These are phyloP conservation scores for Ylistrum balloti DNA, from an alignment of 1,140 invertebrate species.

Conservation along the genomic window DNA sequence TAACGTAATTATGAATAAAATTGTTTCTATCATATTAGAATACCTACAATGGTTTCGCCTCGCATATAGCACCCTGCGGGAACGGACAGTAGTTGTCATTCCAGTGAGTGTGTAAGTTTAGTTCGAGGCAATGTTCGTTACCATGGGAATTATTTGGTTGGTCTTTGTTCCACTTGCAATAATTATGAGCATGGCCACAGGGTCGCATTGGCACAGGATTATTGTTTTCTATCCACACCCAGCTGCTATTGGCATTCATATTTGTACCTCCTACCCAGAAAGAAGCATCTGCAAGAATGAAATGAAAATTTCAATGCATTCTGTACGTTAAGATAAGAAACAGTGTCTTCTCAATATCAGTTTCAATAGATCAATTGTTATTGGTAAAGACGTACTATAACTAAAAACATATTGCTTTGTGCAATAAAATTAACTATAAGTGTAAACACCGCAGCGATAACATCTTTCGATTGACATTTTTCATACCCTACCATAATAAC, in stretches of 20 bases:
- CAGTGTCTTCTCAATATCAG: no score
- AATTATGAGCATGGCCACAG: background rate
- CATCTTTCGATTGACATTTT: no score
- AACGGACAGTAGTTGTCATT: background rate
- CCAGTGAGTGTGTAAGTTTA: background rate
- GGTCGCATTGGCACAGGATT: background rate
- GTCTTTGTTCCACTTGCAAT: background rate
- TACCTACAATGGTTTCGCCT: background rate
- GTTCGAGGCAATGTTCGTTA: background rate
- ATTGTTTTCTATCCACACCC: conserved; percentile 22
- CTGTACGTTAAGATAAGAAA: no score
- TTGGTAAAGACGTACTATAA: no score
- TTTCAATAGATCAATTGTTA: no score
- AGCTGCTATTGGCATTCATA: background rate
- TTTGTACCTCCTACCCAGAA: background rate
- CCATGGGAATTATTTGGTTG: background rate
- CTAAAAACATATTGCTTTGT: no score
- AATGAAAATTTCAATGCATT: no score
- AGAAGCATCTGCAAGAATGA: background rate
- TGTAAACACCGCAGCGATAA: no score
- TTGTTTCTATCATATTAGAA: background rate
- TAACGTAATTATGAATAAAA: no score
- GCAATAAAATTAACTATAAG: no score
- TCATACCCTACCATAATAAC: no score
- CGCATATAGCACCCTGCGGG: background rate